These are phyloP conservation scores for Hermodice carunculata DNA, from an alignment of 2,888 invertebrate genomes.

Conservation along the genomic window DNA sequence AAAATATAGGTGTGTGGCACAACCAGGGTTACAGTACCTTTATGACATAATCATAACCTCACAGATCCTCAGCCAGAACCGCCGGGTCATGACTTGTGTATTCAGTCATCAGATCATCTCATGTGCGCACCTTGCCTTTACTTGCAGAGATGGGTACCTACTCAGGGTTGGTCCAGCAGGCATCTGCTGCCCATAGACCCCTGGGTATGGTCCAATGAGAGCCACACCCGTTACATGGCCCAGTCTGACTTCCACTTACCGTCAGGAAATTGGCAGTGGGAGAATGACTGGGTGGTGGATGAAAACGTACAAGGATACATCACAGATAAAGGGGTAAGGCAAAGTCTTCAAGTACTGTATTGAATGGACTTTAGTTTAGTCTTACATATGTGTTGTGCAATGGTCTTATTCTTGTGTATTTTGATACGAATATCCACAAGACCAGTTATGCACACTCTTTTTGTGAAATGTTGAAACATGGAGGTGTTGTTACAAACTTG, in stretches of 20 bases:
- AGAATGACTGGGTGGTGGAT: conserved; percentile 86
- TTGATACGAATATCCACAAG: too few species aligned
- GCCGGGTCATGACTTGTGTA: too few species aligned
- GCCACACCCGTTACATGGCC: conserved; percentile 84
- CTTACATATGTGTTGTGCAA: neutral
- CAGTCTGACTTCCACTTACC: conserved; percentile 87
- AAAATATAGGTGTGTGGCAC: too few species aligned
- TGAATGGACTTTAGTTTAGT: neutral
- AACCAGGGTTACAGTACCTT: too few species aligned
- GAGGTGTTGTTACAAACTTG: too few species aligned
- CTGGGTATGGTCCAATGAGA: conserved; percentile 86
- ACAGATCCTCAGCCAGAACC: too few species aligned
- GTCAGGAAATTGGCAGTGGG: conserved; percentile 97
- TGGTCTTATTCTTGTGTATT: too few species aligned
- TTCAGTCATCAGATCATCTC: neutral
- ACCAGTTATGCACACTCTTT: neutral
- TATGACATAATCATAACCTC: too few species aligned
- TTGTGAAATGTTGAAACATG: neutral
- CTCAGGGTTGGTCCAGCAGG: conserved; percentile 82
- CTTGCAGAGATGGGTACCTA: conserved; percentile 85
- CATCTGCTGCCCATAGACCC: conserved; percentile 87
- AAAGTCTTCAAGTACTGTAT: too few species aligned
- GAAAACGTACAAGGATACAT: conserved; percentile 78
- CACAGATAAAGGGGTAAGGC: conserved; percentile 85
- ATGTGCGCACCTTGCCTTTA: conserved; percentile 35